Conservation (phyloP, 92 coral and sea anemone genomes). For the Palythoa grandis region DNA sequence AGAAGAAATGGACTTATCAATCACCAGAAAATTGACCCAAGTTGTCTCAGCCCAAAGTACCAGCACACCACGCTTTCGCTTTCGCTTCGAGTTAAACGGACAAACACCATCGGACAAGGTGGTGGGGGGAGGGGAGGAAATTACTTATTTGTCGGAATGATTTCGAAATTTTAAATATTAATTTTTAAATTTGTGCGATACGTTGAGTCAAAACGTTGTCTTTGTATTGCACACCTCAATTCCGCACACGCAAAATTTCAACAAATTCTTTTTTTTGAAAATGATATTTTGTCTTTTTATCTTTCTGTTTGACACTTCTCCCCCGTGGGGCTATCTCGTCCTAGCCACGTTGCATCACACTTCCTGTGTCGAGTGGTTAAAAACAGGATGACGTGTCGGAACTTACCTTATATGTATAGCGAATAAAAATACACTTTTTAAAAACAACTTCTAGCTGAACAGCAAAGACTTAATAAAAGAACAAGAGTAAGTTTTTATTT, state of each 20-base stretch:
- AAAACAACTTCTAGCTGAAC: not conserved
- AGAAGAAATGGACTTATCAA: not conserved
- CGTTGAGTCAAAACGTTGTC: not conserved
- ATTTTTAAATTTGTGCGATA: too few relatives aligned
- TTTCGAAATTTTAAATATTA: too few relatives aligned
- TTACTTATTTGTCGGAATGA: too few relatives aligned
- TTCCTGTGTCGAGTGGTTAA: not conserved
- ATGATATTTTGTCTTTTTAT: not conserved
- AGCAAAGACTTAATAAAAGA: too few relatives aligned
- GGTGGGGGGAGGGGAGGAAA: too few relatives aligned
- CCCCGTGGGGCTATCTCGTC: conserved; percentile 1
- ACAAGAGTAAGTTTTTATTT: too few relatives aligned
- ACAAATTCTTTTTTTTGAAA: not conserved
- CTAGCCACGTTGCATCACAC: conserved; percentile 20
- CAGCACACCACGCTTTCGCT: not conserved
- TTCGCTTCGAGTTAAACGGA: not conserved
- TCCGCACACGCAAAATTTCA: not conserved
- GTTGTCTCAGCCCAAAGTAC: not conserved
- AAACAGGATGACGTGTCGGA: not conserved
- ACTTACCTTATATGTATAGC: not conserved
- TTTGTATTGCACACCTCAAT: not conserved
- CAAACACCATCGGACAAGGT: not conserved
- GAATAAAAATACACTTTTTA: not conserved
- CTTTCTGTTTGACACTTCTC: not conserved
- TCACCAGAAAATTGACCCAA: not conserved